Evolutionary conservation across 2,888 invertebrate genomes (phyloP).

Genomic region (Erebia palarica): DNA sequence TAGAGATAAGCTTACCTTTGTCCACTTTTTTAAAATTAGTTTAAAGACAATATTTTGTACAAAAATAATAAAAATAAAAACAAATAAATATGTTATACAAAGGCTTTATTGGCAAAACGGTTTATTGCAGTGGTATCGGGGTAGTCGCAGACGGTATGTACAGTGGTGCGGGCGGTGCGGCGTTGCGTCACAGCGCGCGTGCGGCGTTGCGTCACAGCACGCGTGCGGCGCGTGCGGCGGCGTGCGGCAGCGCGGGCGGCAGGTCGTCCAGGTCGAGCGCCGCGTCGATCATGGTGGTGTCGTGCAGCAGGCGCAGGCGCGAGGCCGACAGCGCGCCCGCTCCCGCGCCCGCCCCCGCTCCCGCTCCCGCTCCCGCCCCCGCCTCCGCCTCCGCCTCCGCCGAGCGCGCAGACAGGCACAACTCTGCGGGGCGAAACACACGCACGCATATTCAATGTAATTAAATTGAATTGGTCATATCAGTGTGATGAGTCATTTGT

Average conservation of each 20-base stretch:
- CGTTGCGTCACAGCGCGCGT: constrained; percentile 32
- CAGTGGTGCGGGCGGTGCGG: background rate
- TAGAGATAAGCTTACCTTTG: no score
- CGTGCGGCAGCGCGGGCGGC: constrained; percentile 44
- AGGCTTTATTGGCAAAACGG: constrained; percentile 13
- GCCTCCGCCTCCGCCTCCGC: constrained; percentile 52
- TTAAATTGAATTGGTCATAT: no score
- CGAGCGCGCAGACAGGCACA: constrained; percentile 49
- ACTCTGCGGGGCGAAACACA: constrained; percentile 40
- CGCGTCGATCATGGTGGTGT: constrained; percentile 95
- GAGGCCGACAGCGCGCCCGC: constrained; percentile 85
- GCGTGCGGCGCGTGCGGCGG: constrained; percentile 20
- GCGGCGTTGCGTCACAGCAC: constrained; percentile 28
- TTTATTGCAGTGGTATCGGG: constrained; percentile 28
- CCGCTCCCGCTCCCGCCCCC: constrained; percentile 52
- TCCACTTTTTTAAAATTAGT: no score
- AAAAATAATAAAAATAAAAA: no score
- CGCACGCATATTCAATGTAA: no score
- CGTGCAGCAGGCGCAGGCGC: constrained; percentile 89
- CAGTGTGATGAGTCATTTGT: no score
- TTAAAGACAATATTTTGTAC: no score
- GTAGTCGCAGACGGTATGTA: constrained; percentile 15
- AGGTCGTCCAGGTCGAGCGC: constrained; percentile 92
- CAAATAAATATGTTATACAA: constrained; percentile 5
- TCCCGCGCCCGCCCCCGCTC: constrained; percentile 62